These are phyloP conservation scores for Kryptopterus vitreolus DNA, from an alignment of 2,797 vertebrate genomes.

Conservation along the genomic window DNA sequence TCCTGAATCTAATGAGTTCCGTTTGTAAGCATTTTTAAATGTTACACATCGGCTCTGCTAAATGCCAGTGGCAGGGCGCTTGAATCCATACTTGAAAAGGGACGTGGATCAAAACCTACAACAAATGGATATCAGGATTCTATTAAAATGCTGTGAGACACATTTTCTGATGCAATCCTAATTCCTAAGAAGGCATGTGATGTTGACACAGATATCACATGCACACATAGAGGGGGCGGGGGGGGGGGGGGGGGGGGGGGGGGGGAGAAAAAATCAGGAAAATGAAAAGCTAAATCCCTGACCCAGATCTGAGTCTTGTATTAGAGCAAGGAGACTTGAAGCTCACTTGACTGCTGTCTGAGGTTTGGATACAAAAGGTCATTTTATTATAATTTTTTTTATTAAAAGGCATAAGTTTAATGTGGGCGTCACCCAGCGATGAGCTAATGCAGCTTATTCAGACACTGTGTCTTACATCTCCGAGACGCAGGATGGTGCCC, in stretches of 20 bases:
- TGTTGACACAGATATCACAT: background rate
- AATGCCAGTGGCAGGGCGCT: background rate
- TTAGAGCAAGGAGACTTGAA: constrained; percentile 17
- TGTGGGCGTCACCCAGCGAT: background rate
- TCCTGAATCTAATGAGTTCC: constrained; percentile 5
- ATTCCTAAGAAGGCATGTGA: background rate
- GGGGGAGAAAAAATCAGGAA: background rate
- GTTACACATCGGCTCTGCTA: background rate
- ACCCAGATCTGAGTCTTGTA: constrained; percentile 20
- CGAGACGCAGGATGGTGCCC: constrained; percentile 90
- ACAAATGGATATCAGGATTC: background rate
- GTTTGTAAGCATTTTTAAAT: constrained; percentile 18
- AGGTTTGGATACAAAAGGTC: background rate
- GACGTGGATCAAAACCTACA: background rate
- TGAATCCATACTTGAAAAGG: background rate
- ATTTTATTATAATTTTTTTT: background rate
- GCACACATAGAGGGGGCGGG: no score
- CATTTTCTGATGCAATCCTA: no score
- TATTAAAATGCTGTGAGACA: background rate
- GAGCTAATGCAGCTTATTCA: background rate
- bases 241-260: no score
- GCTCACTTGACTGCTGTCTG: background rate
- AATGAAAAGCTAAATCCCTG: background rate
- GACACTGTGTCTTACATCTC: constrained; percentile 76
- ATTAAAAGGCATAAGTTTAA: no score